A percentile compares a stretch with the other conserved stretches of the same genome.
Conservation (phyloP, 2,797 vertebrate species). For the Coregonus ussuriensis region DNA sequence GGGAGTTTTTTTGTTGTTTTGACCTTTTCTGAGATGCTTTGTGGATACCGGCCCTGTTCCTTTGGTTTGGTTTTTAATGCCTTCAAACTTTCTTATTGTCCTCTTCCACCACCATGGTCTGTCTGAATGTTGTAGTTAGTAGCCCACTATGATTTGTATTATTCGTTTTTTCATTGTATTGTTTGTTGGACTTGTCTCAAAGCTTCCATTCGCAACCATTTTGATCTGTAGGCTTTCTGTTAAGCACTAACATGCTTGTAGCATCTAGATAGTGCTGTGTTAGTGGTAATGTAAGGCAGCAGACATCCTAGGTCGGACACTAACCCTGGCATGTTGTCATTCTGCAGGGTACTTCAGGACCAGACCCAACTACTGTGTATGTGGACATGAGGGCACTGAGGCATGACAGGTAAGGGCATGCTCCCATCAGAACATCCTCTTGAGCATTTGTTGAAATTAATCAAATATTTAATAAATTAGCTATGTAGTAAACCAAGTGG, state of each 20-base stretch:
- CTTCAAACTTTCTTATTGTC: background rate
- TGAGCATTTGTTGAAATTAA: too few species aligned
- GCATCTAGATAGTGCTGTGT: background rate
- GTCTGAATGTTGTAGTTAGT: background rate
- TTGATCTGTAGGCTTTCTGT: background rate
- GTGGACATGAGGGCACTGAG: constrained; percentile 98
- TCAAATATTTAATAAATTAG: background rate
- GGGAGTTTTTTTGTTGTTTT: too few species aligned
- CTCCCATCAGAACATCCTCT: too few species aligned
- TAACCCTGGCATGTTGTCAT: background rate
- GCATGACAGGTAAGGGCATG: constrained; percentile 86
- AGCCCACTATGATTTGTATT: background rate
- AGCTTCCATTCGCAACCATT: background rate
- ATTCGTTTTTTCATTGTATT: background rate
- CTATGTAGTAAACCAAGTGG: background rate
- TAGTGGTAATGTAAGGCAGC: background rate
- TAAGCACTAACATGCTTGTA: constrained; percentile 11
- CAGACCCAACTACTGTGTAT: constrained; percentile 95
- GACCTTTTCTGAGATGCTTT: too few species aligned
- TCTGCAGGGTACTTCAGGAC: constrained; percentile 95
- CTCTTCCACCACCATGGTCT: background rate
- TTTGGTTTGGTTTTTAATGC: background rate
- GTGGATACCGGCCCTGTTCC: background rate
- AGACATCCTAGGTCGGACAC: background rate
- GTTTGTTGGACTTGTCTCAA: background rate